phyloP scores from a whole-genome alignment of 2,888 invertebrate genomes.

The Trissonchulus sp. region DNA sequence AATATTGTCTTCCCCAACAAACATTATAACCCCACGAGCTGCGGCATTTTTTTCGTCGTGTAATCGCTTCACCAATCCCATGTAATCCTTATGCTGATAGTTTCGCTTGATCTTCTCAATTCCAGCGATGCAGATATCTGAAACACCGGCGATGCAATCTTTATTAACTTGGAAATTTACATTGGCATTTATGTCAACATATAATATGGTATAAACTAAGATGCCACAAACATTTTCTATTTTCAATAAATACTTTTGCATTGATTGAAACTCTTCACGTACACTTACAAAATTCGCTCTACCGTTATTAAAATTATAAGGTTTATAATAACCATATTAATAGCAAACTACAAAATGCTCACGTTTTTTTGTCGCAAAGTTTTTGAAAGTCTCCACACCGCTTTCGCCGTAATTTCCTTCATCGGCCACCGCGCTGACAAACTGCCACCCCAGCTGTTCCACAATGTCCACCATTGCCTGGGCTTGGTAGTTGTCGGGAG shows the following conservation, averaged over 20 bases:
- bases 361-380: constrained; percentile 51
- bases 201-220: no score
- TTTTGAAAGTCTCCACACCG: constrained; percentile 57
- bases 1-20: constrained; percentile 67
- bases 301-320: no score
- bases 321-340: neutral
- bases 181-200: no score
- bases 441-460: constrained; percentile 65
- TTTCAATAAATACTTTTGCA: no score
- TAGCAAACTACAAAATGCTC: constrained; percentile 24
- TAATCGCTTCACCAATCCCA: constrained; percentile 51
- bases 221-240: no score
- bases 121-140: constrained; percentile 61
- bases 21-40: constrained; percentile 65
- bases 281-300: no score
- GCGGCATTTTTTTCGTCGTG: constrained; percentile 37
- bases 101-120: constrained; percentile 61
- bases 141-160: no score
- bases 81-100: constrained; percentile 60
- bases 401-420: constrained; percentile 71
- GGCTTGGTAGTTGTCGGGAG: constrained; percentile 67
- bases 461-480: constrained; percentile 66
- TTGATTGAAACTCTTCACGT: no score
- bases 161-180: no score
- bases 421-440: constrained; percentile 69